A percentile compares a stretch with the other conserved stretches of the same genome.
Evolutionary conservation across 2,113 vertebrate genomes (phyloP).

Genomic region (Tinamus guttatus): DNA sequence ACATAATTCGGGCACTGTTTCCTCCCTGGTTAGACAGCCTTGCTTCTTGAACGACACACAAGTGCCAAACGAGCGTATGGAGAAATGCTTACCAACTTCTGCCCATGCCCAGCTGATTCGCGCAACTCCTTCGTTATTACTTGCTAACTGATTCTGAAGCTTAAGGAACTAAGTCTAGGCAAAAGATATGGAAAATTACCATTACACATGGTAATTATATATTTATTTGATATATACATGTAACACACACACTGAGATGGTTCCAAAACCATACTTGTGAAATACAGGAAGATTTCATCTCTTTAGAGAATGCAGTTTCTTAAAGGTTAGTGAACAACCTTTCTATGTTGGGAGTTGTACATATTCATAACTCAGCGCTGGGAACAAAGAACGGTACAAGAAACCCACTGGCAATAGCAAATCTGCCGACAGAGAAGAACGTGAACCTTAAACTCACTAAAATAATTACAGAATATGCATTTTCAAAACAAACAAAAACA

Average conservation of each 20-base stretch:
- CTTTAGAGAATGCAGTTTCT: background rate
- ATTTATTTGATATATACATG: background rate
- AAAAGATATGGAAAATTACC: background rate
- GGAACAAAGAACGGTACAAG: background rate
- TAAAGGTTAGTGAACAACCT: background rate
- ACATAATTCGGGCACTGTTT: background rate
- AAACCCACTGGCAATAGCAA: background rate
- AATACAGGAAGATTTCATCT: background rate
- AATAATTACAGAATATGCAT: background rate
- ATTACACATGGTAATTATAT: rapidly evolving
- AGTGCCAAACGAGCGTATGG: background rate
- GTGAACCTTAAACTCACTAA: background rate
- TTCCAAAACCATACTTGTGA: background rate
- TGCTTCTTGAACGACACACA: background rate
- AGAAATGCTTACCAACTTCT: background rate
- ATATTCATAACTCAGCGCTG: background rate
- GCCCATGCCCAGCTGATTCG: background rate
- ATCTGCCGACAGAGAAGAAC: background rate
- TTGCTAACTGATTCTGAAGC: background rate
- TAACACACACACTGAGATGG: background rate
- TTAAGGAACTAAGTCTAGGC: background rate
- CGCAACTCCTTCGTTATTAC: background rate
- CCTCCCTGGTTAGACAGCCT: background rate
- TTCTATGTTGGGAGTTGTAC: background rate
- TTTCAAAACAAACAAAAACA: background rate